Base-by-base conservation (phyloP, 1,140 invertebrate genomes). In the Zaprionus ghesquierei region DNA sequence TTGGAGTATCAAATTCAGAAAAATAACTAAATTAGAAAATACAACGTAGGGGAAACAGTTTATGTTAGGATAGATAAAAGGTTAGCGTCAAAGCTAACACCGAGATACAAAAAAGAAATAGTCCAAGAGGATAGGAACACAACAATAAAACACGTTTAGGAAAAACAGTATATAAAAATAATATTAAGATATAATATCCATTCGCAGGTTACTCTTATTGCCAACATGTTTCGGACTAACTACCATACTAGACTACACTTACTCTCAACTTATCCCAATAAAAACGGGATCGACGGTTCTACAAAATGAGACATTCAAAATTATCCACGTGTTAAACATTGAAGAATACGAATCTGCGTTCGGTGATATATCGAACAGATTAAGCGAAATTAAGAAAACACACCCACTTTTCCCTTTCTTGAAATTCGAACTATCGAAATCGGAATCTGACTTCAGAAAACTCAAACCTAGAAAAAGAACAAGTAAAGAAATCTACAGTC, bases 21-120 rank as follows among this genome's bases (percentile, higher is more conserved):
- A 12, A 35, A 35, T 13, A 35, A n/a, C 13, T 3, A 10, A 12
- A 12, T n/a, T 4, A 35, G 13, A 10, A 13, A 3, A n/a, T 35
- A 35, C 13, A 8, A 12, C 23, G 25, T 15, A 41, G 8, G 20
- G 3, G 13, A 44, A 27, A 15, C 3, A 44, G 33, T 44, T 12
- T 58, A 44, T 10, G 23, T 44, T 2, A 44, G 18, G 35, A 54
- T 55, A 12, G 29, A 70, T 22, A 70, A 70, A 63, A 55, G 68
- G 35, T 23, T 63, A 33, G 68, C 25, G 5, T 64, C 61, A 5
- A 64, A 54, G 41, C 13, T 61, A 3, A 33, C 65, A 9, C 44
- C 64, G 3, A 70, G 12, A 35, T 64, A 70, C 13, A 55, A 15
- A 64, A 70, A 70, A 64, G 38, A 56, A 49, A 56, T 51, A 59